A percentile compares a stretch with the other conserved stretches of the same genome.
Conservation (phyloP, 2,888 invertebrate species). For the Baccha elongata region DNA sequence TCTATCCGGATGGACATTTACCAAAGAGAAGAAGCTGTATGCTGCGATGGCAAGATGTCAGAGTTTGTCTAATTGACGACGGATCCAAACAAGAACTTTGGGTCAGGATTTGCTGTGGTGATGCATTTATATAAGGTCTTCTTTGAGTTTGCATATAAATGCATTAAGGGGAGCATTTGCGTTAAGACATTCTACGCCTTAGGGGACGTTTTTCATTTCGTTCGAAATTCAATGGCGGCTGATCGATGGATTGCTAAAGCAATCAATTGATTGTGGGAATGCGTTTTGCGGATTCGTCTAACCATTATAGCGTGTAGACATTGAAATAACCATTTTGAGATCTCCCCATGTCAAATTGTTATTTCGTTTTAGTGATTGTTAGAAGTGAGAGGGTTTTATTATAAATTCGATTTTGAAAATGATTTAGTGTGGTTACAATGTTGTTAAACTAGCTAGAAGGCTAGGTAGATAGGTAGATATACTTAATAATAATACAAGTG, state of each 20-base stretch:
- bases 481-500: too few relatives aligned
- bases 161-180: constrained; percentile 48
- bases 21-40: constrained; percentile 46
- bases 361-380: constrained; percentile 6
- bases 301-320: constrained; percentile 48
- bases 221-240: constrained; percentile 63
- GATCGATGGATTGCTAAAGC: constrained; percentile 62
- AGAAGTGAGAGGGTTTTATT: not conserved
- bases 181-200: constrained; percentile 70
- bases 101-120: not conserved
- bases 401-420: constrained; percentile 5
- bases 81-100: constrained; percentile 34
- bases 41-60: constrained; percentile 66
- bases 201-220: constrained; percentile 63
- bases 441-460: constrained; percentile 2
- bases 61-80: constrained; percentile 40
- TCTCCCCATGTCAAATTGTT: constrained; percentile 3
- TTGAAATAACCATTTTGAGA: constrained; percentile 44
- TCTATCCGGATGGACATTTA: constrained; percentile 5
- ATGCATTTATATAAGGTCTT: not conserved
- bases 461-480: too few relatives aligned
- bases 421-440: constrained; percentile 18
- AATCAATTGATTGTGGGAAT: constrained; percentile 63
- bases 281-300: constrained; percentile 6
- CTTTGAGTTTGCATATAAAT: constrained; percentile 28